Evolutionary conservation across 2,797 vertebrate species (phyloP).

Genomic region (Prunella strophiata): DNA sequence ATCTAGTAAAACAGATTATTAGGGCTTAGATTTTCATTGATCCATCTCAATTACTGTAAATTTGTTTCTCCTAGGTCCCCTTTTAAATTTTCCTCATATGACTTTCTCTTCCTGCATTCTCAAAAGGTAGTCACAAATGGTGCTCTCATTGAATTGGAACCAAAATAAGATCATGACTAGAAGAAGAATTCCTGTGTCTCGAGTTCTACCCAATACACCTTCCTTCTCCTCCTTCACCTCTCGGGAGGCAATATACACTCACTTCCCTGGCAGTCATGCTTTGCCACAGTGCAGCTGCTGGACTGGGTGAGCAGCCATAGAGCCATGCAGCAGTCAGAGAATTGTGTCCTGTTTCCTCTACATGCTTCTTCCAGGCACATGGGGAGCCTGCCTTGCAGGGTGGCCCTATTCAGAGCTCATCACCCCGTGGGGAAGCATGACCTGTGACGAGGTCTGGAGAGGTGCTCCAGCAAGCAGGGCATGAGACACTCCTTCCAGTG

Average conservation of each 20-base stretch:
- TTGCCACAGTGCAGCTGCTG: neutral
- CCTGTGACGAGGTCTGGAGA: neutral
- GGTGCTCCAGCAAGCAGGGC: neutral
- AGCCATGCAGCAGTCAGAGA: neutral
- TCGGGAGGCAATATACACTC: accelerated
- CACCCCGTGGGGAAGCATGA: accelerated
- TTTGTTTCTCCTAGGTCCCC: neutral
- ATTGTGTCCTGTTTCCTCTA: neutral
- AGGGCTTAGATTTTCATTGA: neutral
- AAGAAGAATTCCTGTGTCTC: neutral
- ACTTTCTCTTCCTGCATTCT: neutral
- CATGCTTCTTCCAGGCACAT: neutral
- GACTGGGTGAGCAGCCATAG: neutral
- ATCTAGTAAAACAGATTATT: neutral
- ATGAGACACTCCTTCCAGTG: neutral
- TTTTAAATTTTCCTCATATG: neutral
- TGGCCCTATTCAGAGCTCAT: neutral
- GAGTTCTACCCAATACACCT: neutral
- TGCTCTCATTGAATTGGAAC: neutral
- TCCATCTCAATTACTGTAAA: neutral
- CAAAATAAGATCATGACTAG: neutral
- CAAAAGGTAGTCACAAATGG: neutral
- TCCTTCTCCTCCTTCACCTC: neutral
- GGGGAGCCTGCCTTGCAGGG: neutral
- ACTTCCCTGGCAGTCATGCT: neutral